Evolutionary conservation across 2,888 invertebrate species (phyloP).

Genomic region (Synanthedon tipuliformis): DNA sequence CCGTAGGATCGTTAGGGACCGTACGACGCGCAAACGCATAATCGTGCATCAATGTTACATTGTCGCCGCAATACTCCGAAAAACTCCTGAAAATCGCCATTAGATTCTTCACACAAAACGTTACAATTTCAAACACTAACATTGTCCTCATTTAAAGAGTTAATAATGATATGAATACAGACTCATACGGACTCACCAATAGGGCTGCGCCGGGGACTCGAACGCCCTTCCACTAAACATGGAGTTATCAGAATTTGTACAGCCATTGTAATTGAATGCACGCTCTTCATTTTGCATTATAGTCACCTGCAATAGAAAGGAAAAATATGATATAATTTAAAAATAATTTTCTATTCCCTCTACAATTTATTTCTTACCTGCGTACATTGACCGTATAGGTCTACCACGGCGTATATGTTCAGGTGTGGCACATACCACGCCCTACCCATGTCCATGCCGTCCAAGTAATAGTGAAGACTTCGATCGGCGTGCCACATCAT

Average conservation of each 20-base stretch:
- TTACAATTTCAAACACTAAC: background rate
- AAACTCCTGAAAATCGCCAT: constrained; percentile 49
- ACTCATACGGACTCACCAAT: constrained; percentile 31
- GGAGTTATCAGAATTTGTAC: constrained; percentile 45
- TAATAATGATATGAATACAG: no score
- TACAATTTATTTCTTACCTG: constrained; percentile 70
- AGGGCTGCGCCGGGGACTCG: constrained; percentile 43
- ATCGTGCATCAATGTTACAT: constrained; percentile 76
- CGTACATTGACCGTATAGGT: constrained; percentile 94
- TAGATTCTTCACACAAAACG: background rate
- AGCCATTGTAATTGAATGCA: constrained; percentile 51
- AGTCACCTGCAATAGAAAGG: constrained; percentile 32
- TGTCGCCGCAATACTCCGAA: constrained; percentile 77
- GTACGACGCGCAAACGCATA: constrained; percentile 74
- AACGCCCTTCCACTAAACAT: constrained; percentile 29
- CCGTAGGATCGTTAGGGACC: constrained; percentile 30
- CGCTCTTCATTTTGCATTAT: constrained; percentile 55
- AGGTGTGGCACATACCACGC: constrained; percentile 84
- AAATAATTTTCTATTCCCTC: background rate
- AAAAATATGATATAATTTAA: no score
- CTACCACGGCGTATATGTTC: constrained; percentile 93
- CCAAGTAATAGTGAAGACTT: constrained; percentile 86
- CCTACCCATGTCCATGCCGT: constrained; percentile 87
- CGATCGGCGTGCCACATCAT: constrained; percentile 90
- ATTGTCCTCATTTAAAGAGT: no score